These are phyloP conservation scores for Pterostichus madidus DNA, from an alignment of 2,888 invertebrate genomes.

Conservation along the genomic window DNA sequence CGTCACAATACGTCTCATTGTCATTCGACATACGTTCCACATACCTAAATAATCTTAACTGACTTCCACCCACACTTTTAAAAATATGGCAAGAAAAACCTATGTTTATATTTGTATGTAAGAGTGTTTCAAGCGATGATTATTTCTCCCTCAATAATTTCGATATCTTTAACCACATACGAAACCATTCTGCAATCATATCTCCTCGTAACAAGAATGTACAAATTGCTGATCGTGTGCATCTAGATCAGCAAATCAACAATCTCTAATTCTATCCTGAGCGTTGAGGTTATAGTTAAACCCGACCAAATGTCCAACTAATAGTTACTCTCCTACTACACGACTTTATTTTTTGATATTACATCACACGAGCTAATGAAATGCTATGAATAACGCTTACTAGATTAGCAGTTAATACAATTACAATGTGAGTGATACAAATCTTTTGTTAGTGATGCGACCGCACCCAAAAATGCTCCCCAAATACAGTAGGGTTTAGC, in stretches of 20 bases:
- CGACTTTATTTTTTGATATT: constrained; percentile 38
- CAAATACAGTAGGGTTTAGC: constrained; percentile 56
- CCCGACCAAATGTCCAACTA: constrained; percentile 12
- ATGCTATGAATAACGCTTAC: constrained; percentile 36
- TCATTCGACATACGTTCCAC: no score
- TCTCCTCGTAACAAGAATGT: background rate
- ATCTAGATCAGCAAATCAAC: background rate
- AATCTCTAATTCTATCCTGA: background rate
- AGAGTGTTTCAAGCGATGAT: no score
- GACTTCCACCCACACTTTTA: no score
- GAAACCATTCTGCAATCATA: constrained; percentile 3
- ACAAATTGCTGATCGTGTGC: background rate
- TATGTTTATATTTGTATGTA: no score
- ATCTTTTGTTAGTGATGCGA: constrained; percentile 47
- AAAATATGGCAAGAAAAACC: no score
- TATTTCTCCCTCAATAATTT: no score
- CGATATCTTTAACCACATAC: no score
- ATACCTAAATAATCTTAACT: no score
- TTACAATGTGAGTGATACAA: constrained; percentile 33
- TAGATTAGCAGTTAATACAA: constrained; percentile 17
- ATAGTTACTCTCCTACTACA: constrained; percentile 24
- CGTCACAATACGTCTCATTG: no score
- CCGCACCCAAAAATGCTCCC: constrained; percentile 47
- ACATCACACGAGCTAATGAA: constrained; percentile 38
- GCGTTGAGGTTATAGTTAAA: background rate